Conservation (phyloP, 2,113 vertebrate species). For the Spea multiplicata region DNA sequence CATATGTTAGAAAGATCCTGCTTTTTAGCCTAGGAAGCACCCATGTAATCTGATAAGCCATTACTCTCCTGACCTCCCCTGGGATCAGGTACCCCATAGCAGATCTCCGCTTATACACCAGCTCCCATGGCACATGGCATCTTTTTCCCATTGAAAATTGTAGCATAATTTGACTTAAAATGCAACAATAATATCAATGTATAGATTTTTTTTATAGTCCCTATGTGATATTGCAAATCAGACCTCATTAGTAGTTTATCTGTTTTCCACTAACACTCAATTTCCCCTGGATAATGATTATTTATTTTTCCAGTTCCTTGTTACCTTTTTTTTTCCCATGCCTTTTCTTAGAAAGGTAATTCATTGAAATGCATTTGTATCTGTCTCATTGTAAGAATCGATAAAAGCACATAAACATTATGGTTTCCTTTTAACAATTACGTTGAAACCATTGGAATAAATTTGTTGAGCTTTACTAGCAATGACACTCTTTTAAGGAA, state of each 20-base stretch:
- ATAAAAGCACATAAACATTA: constrained; percentile 34
- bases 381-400: constrained; percentile 32
- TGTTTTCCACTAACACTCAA: constrained; percentile 63
- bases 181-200: constrained; percentile 62
- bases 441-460: constrained; percentile 7
- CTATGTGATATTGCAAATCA: constrained; percentile 72
- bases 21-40: not conserved
- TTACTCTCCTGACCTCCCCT: not conserved
- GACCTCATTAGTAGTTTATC: constrained; percentile 76
- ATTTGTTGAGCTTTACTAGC: constrained; percentile 50
- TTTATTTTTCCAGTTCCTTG: constrained; percentile 32
- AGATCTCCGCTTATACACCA: constrained; percentile 62
- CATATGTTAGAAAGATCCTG: constrained; percentile 3
- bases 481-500: constrained; percentile 45
- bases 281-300: constrained; percentile 65
- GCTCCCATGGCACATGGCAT: constrained; percentile 51
- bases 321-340: constrained; percentile 33
- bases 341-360: constrained; percentile 21
- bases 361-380: constrained; percentile 37
- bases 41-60: constrained; percentile 5
- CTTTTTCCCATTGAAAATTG: constrained; percentile 65
- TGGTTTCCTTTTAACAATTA: constrained; percentile 31
- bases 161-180: constrained; percentile 68
- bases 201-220: constrained; percentile 70
- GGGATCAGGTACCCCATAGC: not conserved